Evolutionary conservation across 2,888 invertebrate genomes (phyloP), one percentile per base, ranked within the genome.

Genomic region (Stenurella melanura): DNA sequence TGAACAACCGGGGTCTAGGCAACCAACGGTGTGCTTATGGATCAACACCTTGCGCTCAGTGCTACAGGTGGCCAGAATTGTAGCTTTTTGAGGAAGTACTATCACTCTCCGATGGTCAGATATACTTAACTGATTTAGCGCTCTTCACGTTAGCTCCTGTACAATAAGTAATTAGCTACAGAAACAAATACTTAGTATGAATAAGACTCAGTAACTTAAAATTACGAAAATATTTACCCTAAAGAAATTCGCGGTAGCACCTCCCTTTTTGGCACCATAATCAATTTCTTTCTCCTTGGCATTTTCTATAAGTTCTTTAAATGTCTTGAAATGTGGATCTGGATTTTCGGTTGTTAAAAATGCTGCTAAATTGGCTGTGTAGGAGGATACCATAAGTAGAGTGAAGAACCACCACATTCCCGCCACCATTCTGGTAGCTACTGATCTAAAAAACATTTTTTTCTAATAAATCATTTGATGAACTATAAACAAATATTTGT

Each of bases 371-470:
- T 97, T 97, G 15, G 97, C 97, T 0, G 97, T 97, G 87, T 97
- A 97, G 0, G 97, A 96, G 0, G 95, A 93, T 0, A 96, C 95
- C 92, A 96, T 95, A 85, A 97, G 96, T 54, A 97, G 90, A 0
- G 96, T 96, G 87, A 97, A 97, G 87, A 97, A 97, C 95, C 96
- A 96, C 97, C 96, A 96, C 86, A 94, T 94, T 77, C 96, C 95
- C 4, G 96, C 97, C 9, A 97, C 94, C 90, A 97, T 94, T 79
- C 97, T 92, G 0, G 97, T 97, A 0, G 97, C 97, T 19, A 95
- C 93, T 5, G 97, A 96, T 86, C 97, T 96, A 85, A 54, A 88
- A 90, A 74, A 78, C 73, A 78, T 15, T 10, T 2, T 1, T 15
- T 66, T 66, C n/a, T 42, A 26, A 4, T 26, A 26, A 26, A 4